A percentile compares a stretch with the other conserved stretches of the same genome.
Conservation (phyloP, 2,113 vertebrate species). For the Vombatus ursinus region DNA sequence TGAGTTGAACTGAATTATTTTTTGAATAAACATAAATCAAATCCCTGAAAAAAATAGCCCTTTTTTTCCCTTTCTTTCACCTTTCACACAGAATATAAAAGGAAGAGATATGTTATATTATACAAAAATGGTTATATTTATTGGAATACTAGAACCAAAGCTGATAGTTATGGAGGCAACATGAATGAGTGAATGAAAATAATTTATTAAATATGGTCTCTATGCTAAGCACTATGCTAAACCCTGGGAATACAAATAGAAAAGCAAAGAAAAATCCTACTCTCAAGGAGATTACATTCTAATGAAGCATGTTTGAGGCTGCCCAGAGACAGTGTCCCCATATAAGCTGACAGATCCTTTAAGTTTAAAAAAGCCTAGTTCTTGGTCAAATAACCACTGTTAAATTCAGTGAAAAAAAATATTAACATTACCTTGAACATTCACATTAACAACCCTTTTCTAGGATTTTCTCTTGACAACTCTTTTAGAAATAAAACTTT, state of each 20-base stretch:
- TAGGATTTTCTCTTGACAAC: background rate
- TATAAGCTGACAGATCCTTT: background rate
- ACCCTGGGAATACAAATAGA: background rate
- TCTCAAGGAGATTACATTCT: background rate
- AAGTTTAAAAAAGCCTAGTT: background rate
- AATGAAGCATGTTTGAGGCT: background rate
- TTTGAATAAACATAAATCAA: background rate
- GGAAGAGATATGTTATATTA: background rate
- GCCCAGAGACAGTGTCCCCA: background rate
- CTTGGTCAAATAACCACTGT: background rate
- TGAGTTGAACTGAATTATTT: background rate
- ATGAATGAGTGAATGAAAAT: background rate
- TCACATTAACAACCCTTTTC: background rate
- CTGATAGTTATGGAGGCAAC: background rate
- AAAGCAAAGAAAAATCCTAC: background rate
- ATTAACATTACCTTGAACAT: background rate
- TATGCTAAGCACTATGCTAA: background rate
- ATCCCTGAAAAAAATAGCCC: background rate
- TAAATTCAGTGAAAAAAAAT: constrained; percentile 34
- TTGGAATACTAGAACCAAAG: constrained; percentile 32
- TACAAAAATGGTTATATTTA: constrained; percentile 52
- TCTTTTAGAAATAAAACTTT: background rate
- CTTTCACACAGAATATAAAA: constrained; percentile 25
- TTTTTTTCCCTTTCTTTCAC: background rate
- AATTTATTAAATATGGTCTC: background rate